Conservation (phyloP, 2,113 vertebrate genomes). For the Cinclus mexicanus region DNA sequence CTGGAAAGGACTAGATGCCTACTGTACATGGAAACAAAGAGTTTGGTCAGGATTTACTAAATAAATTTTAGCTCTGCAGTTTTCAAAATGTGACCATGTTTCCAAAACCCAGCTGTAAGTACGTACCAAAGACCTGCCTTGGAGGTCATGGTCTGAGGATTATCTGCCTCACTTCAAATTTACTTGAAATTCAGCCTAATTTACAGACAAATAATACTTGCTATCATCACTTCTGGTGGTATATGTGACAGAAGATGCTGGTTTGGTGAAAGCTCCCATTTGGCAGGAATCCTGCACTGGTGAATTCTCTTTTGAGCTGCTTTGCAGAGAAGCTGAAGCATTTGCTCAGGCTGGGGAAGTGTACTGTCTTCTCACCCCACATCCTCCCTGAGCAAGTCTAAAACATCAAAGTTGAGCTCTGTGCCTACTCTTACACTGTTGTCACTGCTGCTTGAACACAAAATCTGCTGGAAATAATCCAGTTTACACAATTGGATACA, state of each 20-base stretch:
- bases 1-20: neutral
- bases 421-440: neutral
- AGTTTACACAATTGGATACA: neutral
- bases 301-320: neutral
- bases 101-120: neutral
- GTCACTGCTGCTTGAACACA: neutral
- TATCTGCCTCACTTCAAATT: neutral
- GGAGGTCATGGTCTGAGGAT: fast-evolving
- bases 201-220: neutral
- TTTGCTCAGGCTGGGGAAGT: neutral
- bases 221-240: neutral
- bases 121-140: neutral
- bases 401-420: neutral
- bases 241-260: neutral
- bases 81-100: neutral
- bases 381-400: neutral
- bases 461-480: neutral
- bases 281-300: neutral
- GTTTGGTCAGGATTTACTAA: neutral
- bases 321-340: neutral
- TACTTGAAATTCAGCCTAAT: neutral
- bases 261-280: neutral
- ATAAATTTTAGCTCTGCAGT: neutral
- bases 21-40: neutral
- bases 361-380: neutral